Base-by-base conservation (phyloP, 2,888 invertebrate genomes). In the Himalopsyche tibetana region DNA sequence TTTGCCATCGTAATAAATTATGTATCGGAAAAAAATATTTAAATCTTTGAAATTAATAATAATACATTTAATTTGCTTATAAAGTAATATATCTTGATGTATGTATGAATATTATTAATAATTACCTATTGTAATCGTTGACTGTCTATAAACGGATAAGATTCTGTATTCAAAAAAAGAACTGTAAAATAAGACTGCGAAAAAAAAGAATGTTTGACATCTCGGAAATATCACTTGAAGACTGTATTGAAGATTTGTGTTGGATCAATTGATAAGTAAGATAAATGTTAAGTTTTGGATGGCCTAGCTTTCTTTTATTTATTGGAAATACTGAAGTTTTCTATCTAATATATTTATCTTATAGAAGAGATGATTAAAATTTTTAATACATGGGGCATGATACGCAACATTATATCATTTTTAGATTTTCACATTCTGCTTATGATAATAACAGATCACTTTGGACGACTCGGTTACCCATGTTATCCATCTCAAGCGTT, bases 121-220 rank as follows among this genome's bases (percentile, higher is more conserved):
- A 36, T 74, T 36, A 45, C 6, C 11, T 45, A 74, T 36, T 63
- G 63, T 63, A 63, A 74, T 51, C 38, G 38, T 74, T 36, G 12
- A 74, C 38, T 74, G 36, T 74, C 36, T 36, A 74, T 63, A 8
- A 74, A 74, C 36, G 19, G 74, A 74, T 38, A 74, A 74, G 2
- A 12, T 36, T 74, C 15, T 28, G 12, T 36, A 74, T 36, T 74
- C 19, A 74, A 74, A 36, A 51, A 74, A 74, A 74, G 19, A 36
- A 36, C 74, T 74, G 74, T 11, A 28, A 38, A 36, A 74, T 74
- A 74, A 74, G 74, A 74, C 74, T 74, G 74, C 2, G 69, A 74
- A 12, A 28, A 63, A 36, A 74, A 28, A 6, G 63, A 28, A 8
- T 63, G 63, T 63, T 19, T 4, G 15, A 28, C 28, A 63, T 9